phyloP scores from a whole-genome alignment of 1,140 invertebrate genomes.

The Macrosteles quadrilineatus region DNA sequence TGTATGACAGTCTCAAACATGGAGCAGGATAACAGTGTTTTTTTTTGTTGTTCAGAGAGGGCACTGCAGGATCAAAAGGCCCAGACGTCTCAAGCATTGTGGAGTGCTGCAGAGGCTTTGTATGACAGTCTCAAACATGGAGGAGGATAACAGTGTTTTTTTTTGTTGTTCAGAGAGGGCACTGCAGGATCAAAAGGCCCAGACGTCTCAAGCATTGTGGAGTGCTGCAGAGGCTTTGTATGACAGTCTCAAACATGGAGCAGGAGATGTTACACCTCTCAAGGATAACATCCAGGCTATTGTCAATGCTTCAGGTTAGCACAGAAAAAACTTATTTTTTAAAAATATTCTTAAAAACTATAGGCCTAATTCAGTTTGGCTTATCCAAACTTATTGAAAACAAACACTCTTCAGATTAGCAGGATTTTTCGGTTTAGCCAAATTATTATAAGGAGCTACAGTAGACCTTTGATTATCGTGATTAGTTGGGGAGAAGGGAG shows the following conservation, averaged over 20 bases:
- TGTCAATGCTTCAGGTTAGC: neutral
- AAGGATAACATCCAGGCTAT: neutral
- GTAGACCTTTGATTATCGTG: too few species aligned
- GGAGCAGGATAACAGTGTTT: too few species aligned
- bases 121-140: slow-evolving; percentile 71
- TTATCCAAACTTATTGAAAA: too few species aligned
- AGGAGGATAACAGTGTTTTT: too few species aligned
- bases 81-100: slow-evolving; percentile 76
- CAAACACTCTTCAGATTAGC: too few species aligned
- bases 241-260: slow-evolving; percentile 69
- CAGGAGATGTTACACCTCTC: neutral
- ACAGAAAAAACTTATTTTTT: too few species aligned
- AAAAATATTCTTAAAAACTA: too few species aligned
- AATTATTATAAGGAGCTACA: too few species aligned
- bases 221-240: slow-evolving; percentile 84
- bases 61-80: slow-evolving; percentile 28
- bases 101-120: slow-evolving; percentile 87
- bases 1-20: slow-evolving; percentile 73
- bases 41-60: too few species aligned
- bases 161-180: slow-evolving; percentile 38
- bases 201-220: slow-evolving; percentile 81
- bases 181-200: slow-evolving; percentile 47
- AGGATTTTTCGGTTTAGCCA: too few species aligned
- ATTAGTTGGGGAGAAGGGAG: too few species aligned
- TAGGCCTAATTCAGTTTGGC: too few species aligned